phyloP scores from a whole-genome alignment of 2,888 invertebrate genomes.

The Drosophila ochracea region DNA sequence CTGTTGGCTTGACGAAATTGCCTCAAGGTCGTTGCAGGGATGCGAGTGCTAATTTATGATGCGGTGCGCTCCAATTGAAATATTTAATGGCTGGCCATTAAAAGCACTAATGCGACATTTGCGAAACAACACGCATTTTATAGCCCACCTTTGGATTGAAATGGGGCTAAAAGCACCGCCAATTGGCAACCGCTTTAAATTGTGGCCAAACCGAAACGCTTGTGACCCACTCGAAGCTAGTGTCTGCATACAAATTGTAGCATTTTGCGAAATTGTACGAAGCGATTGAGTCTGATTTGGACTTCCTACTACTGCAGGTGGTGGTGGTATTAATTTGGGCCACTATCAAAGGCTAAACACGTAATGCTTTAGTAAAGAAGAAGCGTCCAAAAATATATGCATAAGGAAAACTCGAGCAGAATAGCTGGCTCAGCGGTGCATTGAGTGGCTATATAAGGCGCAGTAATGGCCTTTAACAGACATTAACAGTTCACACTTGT shows the following conservation, averaged over 20 bases:
- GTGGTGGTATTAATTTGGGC: background rate
- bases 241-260: slow-evolving; percentile 62
- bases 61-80: slow-evolving; percentile 26
- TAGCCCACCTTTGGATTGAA: slow-evolving; percentile 48
- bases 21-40: slow-evolving; percentile 60
- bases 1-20: slow-evolving; percentile 34
- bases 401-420: slow-evolving; percentile 43
- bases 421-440: slow-evolving; percentile 10
- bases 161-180: slow-evolving; percentile 39
- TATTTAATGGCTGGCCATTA: slow-evolving; percentile 56
- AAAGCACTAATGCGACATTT: slow-evolving; percentile 66
- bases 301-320: slow-evolving; percentile 46
- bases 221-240: slow-evolving; percentile 30
- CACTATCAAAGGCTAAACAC: slow-evolving; percentile 51
- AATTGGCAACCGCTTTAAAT: slow-evolving; percentile 34
- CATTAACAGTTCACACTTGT: slow-evolving; percentile 63
- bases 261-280: slow-evolving; percentile 42
- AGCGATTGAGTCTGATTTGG: slow-evolving; percentile 24
- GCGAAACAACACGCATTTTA: slow-evolving; percentile 46
- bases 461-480: slow-evolving; percentile 13
- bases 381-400: slow-evolving; percentile 51
- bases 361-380: slow-evolving; percentile 36
- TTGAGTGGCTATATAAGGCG: slow-evolving; percentile 71
- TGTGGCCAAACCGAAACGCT: slow-evolving; percentile 35
- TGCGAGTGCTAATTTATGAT: slow-evolving; percentile 38